These are phyloP conservation scores for Drosophila dunni DNA, from an alignment of 1,140 invertebrate genomes.

Conservation along the genomic window DNA sequence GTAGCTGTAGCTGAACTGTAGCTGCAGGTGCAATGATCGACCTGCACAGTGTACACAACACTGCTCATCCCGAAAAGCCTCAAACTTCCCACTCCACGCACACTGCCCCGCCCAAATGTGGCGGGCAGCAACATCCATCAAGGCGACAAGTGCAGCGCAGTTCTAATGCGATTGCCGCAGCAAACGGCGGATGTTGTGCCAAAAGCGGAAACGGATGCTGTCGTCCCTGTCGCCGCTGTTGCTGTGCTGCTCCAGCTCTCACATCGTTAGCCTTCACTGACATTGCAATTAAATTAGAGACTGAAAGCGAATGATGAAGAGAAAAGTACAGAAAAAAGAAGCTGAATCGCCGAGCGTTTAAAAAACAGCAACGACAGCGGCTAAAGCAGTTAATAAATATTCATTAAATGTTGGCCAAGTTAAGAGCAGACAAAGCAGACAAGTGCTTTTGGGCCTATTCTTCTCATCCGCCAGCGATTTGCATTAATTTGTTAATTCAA, in stretches of 20 bases:
- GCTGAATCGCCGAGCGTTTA: constrained; percentile 59
- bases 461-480: constrained; percentile 47
- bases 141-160: constrained; percentile 44
- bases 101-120: not conserved
- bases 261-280: constrained; percentile 8
- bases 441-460: constrained; percentile 25
- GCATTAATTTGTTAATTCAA: constrained; percentile 83
- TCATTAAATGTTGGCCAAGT: constrained; percentile 64
- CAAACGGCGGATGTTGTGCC: constrained; percentile 60
- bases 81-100: too few species aligned
- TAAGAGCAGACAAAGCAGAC: constrained; percentile 23
- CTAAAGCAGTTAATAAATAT: constrained; percentile 69
- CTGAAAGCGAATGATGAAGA: constrained; percentile 9
- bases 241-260: constrained; percentile 3
- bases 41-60: not conserved
- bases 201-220: constrained; percentile 65
- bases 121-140: constrained; percentile 62
- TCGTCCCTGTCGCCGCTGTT: constrained; percentile 29
- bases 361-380: constrained; percentile 17
- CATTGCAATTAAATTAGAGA: constrained; percentile 72
- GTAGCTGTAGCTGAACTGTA: constrained; percentile 27
- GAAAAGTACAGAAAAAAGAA: constrained; percentile 33
- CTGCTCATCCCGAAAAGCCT: too few species aligned
- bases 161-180: constrained; percentile 79
- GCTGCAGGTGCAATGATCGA: constrained; percentile 64